Percentiles rank a stretch among this genome's conserved stretches.
Evolutionary conservation across 1,140 invertebrate genomes (phyloP).

Genomic region (Cryptotermes secundus): DNA sequence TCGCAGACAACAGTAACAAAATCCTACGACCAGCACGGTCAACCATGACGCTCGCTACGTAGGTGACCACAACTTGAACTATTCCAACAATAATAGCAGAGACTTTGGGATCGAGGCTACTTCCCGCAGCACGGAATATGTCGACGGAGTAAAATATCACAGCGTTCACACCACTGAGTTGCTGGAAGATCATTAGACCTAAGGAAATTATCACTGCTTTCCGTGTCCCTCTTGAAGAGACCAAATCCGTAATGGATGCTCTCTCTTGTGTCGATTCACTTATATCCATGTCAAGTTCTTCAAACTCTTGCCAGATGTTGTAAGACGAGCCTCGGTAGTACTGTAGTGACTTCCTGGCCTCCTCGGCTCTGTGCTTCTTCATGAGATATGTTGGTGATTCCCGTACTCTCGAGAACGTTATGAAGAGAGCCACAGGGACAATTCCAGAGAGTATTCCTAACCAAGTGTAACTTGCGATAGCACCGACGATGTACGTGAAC

Average conservation of each 20-base stretch:
- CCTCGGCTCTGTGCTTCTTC: slow-evolving; percentile 36
- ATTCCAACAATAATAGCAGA: slow-evolving; percentile 74
- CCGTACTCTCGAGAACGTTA: slow-evolving; percentile 42
- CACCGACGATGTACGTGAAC: slow-evolving; percentile 44
- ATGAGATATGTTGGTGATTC: slow-evolving; percentile 30
- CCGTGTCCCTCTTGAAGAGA: slow-evolving; percentile 22
- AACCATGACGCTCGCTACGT: slow-evolving; percentile 66
- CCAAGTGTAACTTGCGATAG: slow-evolving; percentile 1
- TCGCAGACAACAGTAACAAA: slow-evolving; percentile 67
- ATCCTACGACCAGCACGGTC: slow-evolving; percentile 78
- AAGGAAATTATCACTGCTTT: slow-evolving; percentile 47
- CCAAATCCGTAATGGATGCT: slow-evolving; percentile 4
- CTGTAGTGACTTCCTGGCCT: slow-evolving; percentile 23
- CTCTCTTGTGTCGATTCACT: neutral
- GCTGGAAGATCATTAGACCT: slow-evolving; percentile 79
- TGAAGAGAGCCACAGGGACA: slow-evolving; percentile 45
- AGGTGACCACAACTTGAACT: slow-evolving; percentile 74
- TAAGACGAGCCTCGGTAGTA: slow-evolving; percentile 39
- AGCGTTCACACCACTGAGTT: slow-evolving; percentile 81
- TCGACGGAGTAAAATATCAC: slow-evolving; percentile 76
- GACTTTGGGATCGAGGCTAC: slow-evolving; percentile 39
- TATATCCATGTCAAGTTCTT: slow-evolving; percentile 19
- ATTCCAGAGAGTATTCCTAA: slow-evolving; percentile 46
- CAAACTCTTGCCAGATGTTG: slow-evolving; percentile 28
- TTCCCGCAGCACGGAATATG: slow-evolving; percentile 63